Percentiles rank a stretch among this genome's conserved stretches.
phyloP scores from a whole-genome alignment of 2,888 invertebrate genomes.

The Eupithecia insigniata region DNA sequence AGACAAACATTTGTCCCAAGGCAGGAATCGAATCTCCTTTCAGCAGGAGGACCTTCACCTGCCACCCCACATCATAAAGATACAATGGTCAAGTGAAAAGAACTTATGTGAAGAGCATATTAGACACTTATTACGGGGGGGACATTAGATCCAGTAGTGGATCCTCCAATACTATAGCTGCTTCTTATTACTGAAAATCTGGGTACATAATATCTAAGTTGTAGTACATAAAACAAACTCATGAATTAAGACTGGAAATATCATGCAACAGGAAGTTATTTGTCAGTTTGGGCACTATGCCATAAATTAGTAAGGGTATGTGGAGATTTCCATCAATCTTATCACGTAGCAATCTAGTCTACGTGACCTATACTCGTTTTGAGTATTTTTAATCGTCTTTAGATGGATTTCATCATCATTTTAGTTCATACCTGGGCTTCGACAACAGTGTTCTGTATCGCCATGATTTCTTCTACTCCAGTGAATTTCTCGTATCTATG shows the following conservation, averaged over 20 bases:
- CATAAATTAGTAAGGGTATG: slow-evolving; percentile 1
- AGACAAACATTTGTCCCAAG: too few relatives aligned
- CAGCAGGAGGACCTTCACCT: too few relatives aligned
- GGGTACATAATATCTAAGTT: neutral
- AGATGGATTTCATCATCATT: slow-evolving; percentile 4
- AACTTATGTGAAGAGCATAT: neutral
- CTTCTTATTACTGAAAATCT: neutral
- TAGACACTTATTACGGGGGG: neutral
- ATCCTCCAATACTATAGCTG: neutral
- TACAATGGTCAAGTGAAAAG: neutral
- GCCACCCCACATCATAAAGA: too few relatives aligned
- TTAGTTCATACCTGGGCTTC: slow-evolving; percentile 80
- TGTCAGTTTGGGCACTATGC: slow-evolving; percentile 1
- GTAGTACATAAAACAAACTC: neutral
- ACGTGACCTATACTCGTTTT: neutral
- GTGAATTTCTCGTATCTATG: slow-evolving; percentile 89
- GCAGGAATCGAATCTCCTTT: too few relatives aligned
- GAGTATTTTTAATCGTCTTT: neutral
- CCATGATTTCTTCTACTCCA: slow-evolving; percentile 90
- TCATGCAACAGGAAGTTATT: neutral
- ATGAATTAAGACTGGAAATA: slow-evolving; percentile 3
- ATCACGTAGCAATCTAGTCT: neutral
- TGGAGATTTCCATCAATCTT: neutral
- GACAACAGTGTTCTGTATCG: slow-evolving; percentile 89
- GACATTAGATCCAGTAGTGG: neutral